Evolutionary conservation across 92 coral and sea anemone species (phyloP).

Genomic region (Actinernus sp.): DNA sequence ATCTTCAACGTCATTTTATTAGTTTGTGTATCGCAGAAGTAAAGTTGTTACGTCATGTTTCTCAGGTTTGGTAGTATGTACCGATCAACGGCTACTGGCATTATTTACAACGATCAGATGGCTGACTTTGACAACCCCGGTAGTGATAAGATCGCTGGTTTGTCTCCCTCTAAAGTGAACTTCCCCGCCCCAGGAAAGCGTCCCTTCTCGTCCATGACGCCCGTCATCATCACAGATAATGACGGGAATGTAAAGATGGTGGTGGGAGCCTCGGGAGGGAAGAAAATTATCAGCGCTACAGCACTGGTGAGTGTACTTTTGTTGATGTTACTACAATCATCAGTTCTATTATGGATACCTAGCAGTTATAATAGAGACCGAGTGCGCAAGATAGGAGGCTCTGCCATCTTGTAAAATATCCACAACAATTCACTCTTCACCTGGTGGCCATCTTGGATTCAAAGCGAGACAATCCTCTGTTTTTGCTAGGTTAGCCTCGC

Average conservation of each 20-base stretch:
- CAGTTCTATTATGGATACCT: too few species aligned
- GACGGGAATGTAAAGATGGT: conserved; percentile 53
- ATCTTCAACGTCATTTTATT: too few species aligned
- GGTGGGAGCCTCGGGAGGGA: conserved; percentile 88
- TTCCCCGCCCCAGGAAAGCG: conserved; percentile 77
- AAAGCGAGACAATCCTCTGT: too few species aligned
- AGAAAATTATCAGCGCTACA: conserved; percentile 63
- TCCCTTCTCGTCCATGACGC: conserved; percentile 72
- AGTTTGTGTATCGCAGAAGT: too few species aligned
- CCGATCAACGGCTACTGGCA: conserved; percentile 74
- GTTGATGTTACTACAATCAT: too few species aligned
- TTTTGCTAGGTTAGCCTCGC: too few species aligned
- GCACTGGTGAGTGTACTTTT: conserved; percentile 63
- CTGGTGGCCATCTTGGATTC: too few species aligned
- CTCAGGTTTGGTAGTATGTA: conserved; percentile 68
- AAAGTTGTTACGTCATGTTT: too few species aligned
- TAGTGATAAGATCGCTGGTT: conserved; percentile 19
- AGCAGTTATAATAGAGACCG: too few species aligned
- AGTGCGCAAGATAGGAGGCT: too few species aligned
- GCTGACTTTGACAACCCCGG: conserved; percentile 75
- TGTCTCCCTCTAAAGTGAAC: conserved; percentile 59
- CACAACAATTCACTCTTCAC: too few species aligned
- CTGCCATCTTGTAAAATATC: too few species aligned
- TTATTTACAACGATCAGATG: conserved; percentile 77
- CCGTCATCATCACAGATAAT: conserved; percentile 60